These are phyloP conservation scores for Barbus barbus DNA, from an alignment of 2,113 vertebrate species.

Conservation along the genomic window DNA sequence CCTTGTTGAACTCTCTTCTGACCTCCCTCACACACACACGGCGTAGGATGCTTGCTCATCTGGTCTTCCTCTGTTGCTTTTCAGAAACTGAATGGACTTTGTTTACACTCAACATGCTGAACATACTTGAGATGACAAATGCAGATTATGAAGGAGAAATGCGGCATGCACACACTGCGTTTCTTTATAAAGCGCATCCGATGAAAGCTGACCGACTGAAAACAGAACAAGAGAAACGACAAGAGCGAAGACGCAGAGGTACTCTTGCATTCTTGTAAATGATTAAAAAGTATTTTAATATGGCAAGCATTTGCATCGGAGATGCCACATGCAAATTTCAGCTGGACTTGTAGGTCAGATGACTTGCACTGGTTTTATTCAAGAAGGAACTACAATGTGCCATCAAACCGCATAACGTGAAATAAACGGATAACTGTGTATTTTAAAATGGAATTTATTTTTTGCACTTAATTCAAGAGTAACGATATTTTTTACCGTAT, in stretches of 20 bases:
- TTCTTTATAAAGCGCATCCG: neutral
- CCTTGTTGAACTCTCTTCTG: conserved; percentile 4
- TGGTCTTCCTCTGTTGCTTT: conserved; percentile 46
- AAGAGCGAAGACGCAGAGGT: too few species aligned
- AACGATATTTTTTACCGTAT: conserved; percentile 68
- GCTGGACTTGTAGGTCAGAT: neutral
- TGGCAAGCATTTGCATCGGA: neutral
- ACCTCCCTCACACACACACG: conserved; percentile 12
- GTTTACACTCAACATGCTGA: conserved; percentile 67
- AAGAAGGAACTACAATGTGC: neutral
- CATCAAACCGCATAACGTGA: neutral
- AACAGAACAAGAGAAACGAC: too few species aligned
- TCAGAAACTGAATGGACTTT: conserved; percentile 69
- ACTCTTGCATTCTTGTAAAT: neutral
- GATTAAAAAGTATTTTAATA: conserved; percentile 23
- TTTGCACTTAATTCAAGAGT: conserved; percentile 65
- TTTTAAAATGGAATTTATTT: conserved; percentile 75
- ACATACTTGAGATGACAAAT: conserved; percentile 67
- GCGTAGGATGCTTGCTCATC: conserved; percentile 60
- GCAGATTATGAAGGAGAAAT: conserved; percentile 49
- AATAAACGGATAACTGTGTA: conserved; percentile 24
- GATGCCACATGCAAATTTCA: too few species aligned
- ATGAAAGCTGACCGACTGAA: too few species aligned
- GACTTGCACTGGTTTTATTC: neutral
- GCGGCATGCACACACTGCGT: conserved; percentile 35